A percentile compares a stretch with the other conserved stretches of the same genome.
These are phyloP conservation scores for Lanius ludovicianus DNA, from an alignment of 2,113 vertebrate species.

Conservation along the genomic window DNA sequence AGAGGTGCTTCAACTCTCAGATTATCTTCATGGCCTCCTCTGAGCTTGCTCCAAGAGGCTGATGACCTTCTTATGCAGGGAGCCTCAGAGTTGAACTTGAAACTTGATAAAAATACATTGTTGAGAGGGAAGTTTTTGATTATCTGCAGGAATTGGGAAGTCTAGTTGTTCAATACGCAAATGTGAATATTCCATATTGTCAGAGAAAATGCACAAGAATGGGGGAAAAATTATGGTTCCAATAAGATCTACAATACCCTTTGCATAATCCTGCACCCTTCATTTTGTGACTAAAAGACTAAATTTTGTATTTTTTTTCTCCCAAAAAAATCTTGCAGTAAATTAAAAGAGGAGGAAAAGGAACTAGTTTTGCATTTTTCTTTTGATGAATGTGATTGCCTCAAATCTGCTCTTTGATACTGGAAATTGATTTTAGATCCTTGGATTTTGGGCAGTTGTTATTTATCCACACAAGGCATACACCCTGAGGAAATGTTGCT, in stretches of 20 bases:
- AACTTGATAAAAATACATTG: background rate
- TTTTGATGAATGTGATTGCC: background rate
- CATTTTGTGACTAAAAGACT: background rate
- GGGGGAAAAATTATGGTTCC: background rate
- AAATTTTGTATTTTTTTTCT: background rate
- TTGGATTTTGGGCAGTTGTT: constrained; percentile 50
- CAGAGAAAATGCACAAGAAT: background rate
- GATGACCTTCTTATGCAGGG: background rate
- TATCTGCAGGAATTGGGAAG: background rate
- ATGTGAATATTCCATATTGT: background rate
- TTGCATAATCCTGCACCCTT: background rate
- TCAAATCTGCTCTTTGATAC: background rate
- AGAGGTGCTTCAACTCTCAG: background rate
- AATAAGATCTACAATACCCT: background rate
- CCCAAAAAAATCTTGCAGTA: background rate
- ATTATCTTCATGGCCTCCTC: background rate
- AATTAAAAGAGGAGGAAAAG: background rate
- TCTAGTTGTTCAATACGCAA: background rate
- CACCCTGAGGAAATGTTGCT: constrained; percentile 25
- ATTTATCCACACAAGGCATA: constrained; percentile 21
- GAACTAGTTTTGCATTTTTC: background rate
- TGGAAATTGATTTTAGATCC: constrained; percentile 24
- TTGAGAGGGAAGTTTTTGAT: background rate
- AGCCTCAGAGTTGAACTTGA: background rate
- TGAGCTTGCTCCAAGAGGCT: background rate